phyloP scores from a whole-genome alignment of 2,888 invertebrate species.

The Stenodema calcarata region DNA sequence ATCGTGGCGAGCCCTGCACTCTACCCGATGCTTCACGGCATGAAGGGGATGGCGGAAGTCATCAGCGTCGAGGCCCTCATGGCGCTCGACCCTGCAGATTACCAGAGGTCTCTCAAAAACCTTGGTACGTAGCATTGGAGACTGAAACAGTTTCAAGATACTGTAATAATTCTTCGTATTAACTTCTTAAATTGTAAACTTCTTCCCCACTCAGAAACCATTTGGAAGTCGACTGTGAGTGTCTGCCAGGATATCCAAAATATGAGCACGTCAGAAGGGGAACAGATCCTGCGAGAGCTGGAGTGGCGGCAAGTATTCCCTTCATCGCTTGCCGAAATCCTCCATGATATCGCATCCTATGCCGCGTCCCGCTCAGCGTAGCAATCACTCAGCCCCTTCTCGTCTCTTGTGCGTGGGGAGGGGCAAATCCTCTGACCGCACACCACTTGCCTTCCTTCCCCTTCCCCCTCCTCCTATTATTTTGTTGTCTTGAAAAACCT shows the following conservation, averaged over 20 bases:
- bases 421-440: conserved; percentile 40
- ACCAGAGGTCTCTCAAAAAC: conserved; percentile 62
- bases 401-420: conserved; percentile 39
- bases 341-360: conserved; percentile 45
- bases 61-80: conserved; percentile 63
- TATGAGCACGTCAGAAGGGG: conserved; percentile 60
- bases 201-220: conserved; percentile 64
- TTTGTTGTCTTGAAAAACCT: background rate
- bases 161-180: no score
- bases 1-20: conserved; percentile 61
- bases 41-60: conserved; percentile 59
- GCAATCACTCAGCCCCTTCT: conserved; percentile 52
- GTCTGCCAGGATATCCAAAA: conserved; percentile 68
- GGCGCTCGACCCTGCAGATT: conserved; percentile 62
- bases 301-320: conserved; percentile 64
- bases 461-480: background rate
- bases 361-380: conserved; percentile 38
- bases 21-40: conserved; percentile 56
- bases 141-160: no score
- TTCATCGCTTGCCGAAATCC: conserved; percentile 57
- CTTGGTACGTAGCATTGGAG: conserved; percentile 60
- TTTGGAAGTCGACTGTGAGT: conserved; percentile 71
- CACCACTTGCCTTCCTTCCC: background rate
- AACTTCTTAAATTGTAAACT: no score
- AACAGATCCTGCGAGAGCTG: conserved; percentile 62